These are phyloP conservation scores for Peromyscus californicus DNA, from an alignment of 2,113 vertebrate species.

Conservation along the genomic window DNA sequence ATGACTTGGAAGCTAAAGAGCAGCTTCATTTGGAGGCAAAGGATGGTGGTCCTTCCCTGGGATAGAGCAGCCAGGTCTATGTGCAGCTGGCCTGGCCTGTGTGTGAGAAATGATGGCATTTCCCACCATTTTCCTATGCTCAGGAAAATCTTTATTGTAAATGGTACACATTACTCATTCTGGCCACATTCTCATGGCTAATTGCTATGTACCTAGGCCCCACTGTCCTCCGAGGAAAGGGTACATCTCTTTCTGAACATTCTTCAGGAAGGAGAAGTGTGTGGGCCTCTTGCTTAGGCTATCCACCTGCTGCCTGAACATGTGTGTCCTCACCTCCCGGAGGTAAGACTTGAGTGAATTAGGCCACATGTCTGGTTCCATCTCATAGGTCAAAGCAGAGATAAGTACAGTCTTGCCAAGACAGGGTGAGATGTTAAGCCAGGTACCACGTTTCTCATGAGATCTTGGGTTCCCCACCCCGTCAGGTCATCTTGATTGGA, in stretches of 20 bases:
- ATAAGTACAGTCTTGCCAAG: not conserved
- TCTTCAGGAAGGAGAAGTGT: not conserved
- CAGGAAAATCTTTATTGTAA: not conserved
- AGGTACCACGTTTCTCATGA: not conserved
- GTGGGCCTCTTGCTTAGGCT: not conserved
- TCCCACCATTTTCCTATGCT: not conserved
- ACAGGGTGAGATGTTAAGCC: not conserved
- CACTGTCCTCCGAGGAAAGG: not conserved
- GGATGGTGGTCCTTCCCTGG: not conserved
- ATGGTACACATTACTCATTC: not conserved
- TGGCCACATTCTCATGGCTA: not conserved
- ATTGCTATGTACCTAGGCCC: not conserved
- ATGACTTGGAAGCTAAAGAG: slow-evolving; percentile 42
- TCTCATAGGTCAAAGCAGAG: not conserved
- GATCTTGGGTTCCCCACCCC: not conserved
- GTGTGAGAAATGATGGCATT: not conserved
- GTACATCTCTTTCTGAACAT: not conserved
- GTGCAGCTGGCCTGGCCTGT: not conserved
- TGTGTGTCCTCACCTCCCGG: rapidly evolving
- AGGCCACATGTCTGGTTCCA: no score
- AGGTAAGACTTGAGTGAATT: not conserved
- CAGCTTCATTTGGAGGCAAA: not conserved
- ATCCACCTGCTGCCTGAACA: not conserved
- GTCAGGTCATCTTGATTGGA: not conserved
- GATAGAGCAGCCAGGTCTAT: not conserved